A percentile compares a stretch with the other conserved stretches of the same genome.
Conservation (phyloP, 1,140 invertebrate genomes). For the Platyura marginata region DNA sequence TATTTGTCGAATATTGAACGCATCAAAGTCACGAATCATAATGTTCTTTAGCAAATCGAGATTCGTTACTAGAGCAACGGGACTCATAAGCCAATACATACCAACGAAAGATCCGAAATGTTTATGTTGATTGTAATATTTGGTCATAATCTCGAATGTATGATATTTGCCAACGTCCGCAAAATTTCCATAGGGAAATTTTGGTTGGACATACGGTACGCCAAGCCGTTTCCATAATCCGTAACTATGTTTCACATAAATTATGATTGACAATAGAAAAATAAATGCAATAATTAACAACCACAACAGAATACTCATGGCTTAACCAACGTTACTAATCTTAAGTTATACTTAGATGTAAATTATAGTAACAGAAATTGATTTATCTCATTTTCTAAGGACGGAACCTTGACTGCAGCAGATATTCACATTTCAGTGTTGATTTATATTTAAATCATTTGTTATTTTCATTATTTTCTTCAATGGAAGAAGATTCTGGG, state of each 20-base stretch:
- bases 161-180: background rate
- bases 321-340: no score
- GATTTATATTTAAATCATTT: no score
- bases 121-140: slow-evolving; percentile 1
- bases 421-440: no score
- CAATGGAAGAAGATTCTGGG: no score
- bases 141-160: background rate
- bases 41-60: slow-evolving; percentile 33
- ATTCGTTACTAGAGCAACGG: slow-evolving; percentile 27
- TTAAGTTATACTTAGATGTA: no score
- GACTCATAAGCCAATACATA: slow-evolving; percentile 27
- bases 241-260: background rate
- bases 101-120: slow-evolving; percentile 10
- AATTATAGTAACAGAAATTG: no score
- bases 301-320: no score
- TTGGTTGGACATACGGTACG: background rate
- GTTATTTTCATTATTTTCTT: no score
- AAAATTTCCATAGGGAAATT: slow-evolving; percentile 2
- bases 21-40: slow-evolving; percentile 29
- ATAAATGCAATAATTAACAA: no score
- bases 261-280: no score
- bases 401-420: no score
- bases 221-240: background rate
- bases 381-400: no score
- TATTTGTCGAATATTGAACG: slow-evolving; percentile 8